Percentiles rank a stretch among this genome's conserved stretches.
phyloP scores from a whole-genome alignment of 2,113 vertebrate genomes.

The Cettia cetti region DNA sequence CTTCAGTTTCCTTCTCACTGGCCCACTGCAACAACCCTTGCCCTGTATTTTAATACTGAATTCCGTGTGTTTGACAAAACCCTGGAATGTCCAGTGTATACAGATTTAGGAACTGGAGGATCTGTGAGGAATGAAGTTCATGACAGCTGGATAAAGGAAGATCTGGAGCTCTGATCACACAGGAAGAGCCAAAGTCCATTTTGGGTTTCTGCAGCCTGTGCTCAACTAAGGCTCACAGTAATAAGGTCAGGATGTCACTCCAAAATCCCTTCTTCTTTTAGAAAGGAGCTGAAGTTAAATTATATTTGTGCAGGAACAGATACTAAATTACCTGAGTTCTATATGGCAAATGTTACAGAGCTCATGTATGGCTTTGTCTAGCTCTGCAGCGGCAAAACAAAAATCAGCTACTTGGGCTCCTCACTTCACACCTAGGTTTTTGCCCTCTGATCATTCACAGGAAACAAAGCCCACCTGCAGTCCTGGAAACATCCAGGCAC shows the following conservation, averaged over 20 bases:
- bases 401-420: background rate
- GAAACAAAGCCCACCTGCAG: background rate
- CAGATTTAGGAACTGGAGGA: conserved; percentile 35
- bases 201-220: background rate
- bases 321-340: background rate
- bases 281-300: background rate
- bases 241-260: background rate
- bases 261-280: background rate
- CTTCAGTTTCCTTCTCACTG: background rate
- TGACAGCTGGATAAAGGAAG: conserved; percentile 5
- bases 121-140: conserved; percentile 42
- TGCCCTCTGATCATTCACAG: background rate
- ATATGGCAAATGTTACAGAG: background rate
- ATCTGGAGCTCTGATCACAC: background rate
- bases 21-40: conserved; percentile 10
- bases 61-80: background rate
- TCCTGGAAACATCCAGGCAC: background rate
- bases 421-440: background rate
- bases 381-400: background rate
- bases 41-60: conserved; percentile 2
- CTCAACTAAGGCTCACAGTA: background rate
- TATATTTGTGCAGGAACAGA: background rate
- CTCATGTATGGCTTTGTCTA: background rate
- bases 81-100: conserved; percentile 45
- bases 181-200: background rate